Conservation (phyloP, 2,113 vertebrate species). For the Caretta caretta region DNA sequence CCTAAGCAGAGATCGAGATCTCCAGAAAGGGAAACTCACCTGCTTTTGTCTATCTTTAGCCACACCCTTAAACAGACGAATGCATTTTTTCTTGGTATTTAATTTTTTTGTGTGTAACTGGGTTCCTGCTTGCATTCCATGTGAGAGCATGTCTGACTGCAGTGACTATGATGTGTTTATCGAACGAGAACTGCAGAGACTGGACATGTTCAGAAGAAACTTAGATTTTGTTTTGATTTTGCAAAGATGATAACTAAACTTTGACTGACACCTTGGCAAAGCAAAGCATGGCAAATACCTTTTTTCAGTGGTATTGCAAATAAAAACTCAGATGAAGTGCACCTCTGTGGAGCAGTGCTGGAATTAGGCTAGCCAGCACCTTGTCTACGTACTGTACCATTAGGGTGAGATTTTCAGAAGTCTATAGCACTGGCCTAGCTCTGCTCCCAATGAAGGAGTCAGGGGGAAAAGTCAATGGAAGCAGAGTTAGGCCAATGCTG, state of each 20-base stretch:
- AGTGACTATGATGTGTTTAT: not conserved
- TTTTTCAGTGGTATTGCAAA: not conserved
- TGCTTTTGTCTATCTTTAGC: not conserved
- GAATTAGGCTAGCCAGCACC: not conserved
- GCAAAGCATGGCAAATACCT: not conserved
- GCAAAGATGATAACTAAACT: not conserved
- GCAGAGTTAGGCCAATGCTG: not conserved
- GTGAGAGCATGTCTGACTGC: not conserved
- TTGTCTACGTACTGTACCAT: not conserved
- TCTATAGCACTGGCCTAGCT: not conserved
- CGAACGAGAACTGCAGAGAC: not conserved
- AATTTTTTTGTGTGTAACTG: not conserved
- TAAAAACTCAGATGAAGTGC: not conserved
- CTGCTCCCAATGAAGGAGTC: not conserved
- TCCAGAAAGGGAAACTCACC: not conserved
- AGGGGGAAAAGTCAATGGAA: not conserved
- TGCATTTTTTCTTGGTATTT: not conserved
- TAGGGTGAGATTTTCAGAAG: not conserved
- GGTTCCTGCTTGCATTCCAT: not conserved
- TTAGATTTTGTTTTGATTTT: not conserved
- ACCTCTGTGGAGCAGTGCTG: not conserved
- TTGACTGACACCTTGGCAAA: not conserved
- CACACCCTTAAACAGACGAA: not conserved
- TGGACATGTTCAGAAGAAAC: not conserved
- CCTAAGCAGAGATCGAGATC: not conserved